Percentiles rank a stretch among this genome's conserved stretches.
These are phyloP conservation scores for Amphilophus citrinellus DNA, from an alignment of 2,113 vertebrate genomes.

Conservation along the genomic window DNA sequence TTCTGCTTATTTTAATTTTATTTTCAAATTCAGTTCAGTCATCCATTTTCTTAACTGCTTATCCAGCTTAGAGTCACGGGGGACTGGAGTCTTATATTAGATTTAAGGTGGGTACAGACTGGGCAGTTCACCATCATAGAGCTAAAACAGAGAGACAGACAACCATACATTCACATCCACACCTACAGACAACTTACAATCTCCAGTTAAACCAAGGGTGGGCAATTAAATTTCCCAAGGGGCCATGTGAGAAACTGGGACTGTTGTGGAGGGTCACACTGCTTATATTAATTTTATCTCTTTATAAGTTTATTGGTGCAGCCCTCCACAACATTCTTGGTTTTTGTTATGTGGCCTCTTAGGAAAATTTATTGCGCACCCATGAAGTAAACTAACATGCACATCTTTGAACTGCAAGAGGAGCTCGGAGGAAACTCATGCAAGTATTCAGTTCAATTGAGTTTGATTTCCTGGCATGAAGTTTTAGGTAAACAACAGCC, in stretches of 20 bases:
- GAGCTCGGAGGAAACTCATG: not conserved
- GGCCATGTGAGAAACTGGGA: not conserved
- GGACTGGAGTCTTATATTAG: not conserved
- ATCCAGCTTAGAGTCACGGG: not conserved
- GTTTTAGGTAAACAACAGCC: not conserved
- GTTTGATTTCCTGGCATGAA: not conserved
- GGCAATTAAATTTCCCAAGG: not conserved
- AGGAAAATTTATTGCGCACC: not conserved
- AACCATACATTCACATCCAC: not conserved
- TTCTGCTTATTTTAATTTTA: not conserved
- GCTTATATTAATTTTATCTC: not conserved
- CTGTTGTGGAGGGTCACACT: not conserved
- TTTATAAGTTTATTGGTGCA: not conserved
- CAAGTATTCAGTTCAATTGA: not conserved
- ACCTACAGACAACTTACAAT: not conserved
- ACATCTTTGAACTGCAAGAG: not conserved
- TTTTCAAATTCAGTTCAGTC: not conserved
- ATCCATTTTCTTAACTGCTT: not conserved
- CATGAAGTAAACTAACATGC: not conserved
- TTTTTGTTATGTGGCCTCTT: slow-evolving; percentile 3
- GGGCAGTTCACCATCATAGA: not conserved
- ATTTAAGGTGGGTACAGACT: not conserved
- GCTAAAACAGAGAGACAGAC: not conserved
- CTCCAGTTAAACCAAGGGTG: not conserved
- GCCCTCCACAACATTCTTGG: not conserved